Evolutionary conservation across 2,888 invertebrate species (phyloP).

Genomic region (Caradrina kadenii): DNA sequence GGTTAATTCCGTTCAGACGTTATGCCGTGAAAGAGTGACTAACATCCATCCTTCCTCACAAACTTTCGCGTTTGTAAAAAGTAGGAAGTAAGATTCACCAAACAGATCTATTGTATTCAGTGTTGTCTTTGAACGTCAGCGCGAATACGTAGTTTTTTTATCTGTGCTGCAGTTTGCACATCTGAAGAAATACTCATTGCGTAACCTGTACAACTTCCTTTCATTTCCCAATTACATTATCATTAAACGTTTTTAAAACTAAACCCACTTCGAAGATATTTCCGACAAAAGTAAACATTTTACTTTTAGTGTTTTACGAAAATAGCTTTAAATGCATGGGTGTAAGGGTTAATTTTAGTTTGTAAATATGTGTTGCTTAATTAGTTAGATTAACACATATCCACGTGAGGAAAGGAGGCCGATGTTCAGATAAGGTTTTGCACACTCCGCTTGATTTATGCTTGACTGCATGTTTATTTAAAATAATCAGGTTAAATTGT

Average conservation of each 20-base stretch:
- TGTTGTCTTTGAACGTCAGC: too few species aligned
- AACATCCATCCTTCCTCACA: too few species aligned
- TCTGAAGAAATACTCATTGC: slow-evolving; percentile 4
- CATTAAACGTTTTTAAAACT: slow-evolving; percentile 41
- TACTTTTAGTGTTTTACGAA: slow-evolving; percentile 30
- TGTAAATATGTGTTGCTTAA: slow-evolving; percentile 44
- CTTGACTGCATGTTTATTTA: slow-evolving; percentile 51
- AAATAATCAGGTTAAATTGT: slow-evolving; percentile 50
- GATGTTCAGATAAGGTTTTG: slow-evolving; percentile 58
- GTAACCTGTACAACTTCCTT: slow-evolving; percentile 12
- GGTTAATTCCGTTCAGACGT: too few species aligned
- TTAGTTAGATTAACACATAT: slow-evolving; percentile 57
- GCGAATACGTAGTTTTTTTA: neutral
- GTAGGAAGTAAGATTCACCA: too few species aligned
- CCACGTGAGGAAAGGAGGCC: slow-evolving; percentile 59
- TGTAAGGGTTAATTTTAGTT: slow-evolving; percentile 50
- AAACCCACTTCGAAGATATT: slow-evolving; percentile 42
- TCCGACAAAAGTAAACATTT: slow-evolving; percentile 33
- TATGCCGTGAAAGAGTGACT: too few species aligned
- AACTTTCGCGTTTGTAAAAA: too few species aligned
- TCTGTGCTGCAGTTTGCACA: neutral
- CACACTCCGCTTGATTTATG: slow-evolving; percentile 60
- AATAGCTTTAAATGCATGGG: slow-evolving; percentile 18
- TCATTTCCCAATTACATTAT: slow-evolving; percentile 36
- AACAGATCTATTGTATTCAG: too few species aligned